Percentiles rank a stretch among this genome's conserved stretches.
Conservation (phyloP, 2,797 vertebrate species). For the Muscicapa comitata region DNA sequence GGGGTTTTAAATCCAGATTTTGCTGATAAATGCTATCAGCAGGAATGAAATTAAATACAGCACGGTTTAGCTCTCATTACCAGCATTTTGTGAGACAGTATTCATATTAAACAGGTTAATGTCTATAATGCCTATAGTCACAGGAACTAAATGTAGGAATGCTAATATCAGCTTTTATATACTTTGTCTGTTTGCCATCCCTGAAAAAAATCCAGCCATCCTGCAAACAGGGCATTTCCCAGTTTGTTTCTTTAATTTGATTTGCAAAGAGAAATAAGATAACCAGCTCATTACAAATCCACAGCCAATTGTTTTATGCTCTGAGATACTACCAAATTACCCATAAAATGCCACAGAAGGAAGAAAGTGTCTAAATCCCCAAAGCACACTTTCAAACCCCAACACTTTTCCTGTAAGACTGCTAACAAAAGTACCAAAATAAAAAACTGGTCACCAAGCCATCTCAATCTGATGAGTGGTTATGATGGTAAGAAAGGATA, state of each 20-base stretch:
- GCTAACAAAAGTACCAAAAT: not conserved
- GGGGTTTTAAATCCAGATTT: slow-evolving; percentile 89
- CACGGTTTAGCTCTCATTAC: slow-evolving; percentile 85
- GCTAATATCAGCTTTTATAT: slow-evolving; percentile 64
- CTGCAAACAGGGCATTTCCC: not conserved
- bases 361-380: not conserved
- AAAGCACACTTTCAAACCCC: not conserved
- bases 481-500: not conserved
- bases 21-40: slow-evolving; percentile 99
- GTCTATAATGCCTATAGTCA: slow-evolving; percentile 61
- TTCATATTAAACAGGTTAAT: slow-evolving; percentile 67
- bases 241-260: not conserved
- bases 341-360: not conserved
- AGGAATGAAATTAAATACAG: slow-evolving; percentile 94
- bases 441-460: not conserved
- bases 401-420: not conserved
- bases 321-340: not conserved
- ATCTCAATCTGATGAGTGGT: not conserved
- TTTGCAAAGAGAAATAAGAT: slow-evolving; percentile 7
- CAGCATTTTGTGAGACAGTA: slow-evolving; percentile 61
- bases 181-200: not conserved
- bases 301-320: not conserved
- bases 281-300: not conserved
- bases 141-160: slow-evolving; percentile 64
- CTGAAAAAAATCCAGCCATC: not conserved